Evolutionary conservation across 2,797 vertebrate species (phyloP), one percentile per base, ranked within the genome.

Genomic region (Urosaurus nigricauda): DNA sequence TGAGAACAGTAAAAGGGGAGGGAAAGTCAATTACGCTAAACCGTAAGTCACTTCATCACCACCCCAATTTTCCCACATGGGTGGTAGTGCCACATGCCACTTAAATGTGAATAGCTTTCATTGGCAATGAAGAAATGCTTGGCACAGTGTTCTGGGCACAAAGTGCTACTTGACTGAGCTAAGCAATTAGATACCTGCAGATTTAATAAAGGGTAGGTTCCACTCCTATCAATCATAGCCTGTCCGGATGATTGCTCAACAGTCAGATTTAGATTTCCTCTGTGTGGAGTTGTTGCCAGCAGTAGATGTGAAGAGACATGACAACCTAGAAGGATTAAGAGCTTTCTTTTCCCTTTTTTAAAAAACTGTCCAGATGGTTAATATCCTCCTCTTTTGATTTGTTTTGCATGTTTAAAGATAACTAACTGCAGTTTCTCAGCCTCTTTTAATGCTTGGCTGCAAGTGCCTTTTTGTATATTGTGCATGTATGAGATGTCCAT

Each of bases 331-430:
- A 90, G 17, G 2, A 92, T 91, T 92, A 91, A 87, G 8, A 37
- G 47, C 47, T 7, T 51, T 79, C n/a, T n/a, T n/a, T n/a, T n/a
- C n/a, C n/a, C n/a, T n/a, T n/a, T n/a, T n/a, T n/a, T n/a, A n/a
- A n/a, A n/a, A n/a, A n/a, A n/a, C n/a, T n/a, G 35, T 71, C 63
- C 70, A 92, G 75, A 43, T 93, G 87, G n/a, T 21, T 93, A 93
- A 93, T 85, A n/a, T n/a, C 29, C 17, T 89, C 89, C n/a, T 77
- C 70, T 94, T 88, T 85, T 91, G 32, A 71, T 91, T 93, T 93
- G 5, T 86, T 77, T 58, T 75, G 60, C 13, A 65, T 75, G 86
- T 93, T 93, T 53, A 91, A 88, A 93, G 81, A 32, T n/a, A 77
- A 16, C 11, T 7, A 78, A 51, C 14, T 1, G 74, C 78, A 79